Evolutionary conservation across 2,113 vertebrate genomes (phyloP).

Genomic region (Rhinolophus sinicus): DNA sequence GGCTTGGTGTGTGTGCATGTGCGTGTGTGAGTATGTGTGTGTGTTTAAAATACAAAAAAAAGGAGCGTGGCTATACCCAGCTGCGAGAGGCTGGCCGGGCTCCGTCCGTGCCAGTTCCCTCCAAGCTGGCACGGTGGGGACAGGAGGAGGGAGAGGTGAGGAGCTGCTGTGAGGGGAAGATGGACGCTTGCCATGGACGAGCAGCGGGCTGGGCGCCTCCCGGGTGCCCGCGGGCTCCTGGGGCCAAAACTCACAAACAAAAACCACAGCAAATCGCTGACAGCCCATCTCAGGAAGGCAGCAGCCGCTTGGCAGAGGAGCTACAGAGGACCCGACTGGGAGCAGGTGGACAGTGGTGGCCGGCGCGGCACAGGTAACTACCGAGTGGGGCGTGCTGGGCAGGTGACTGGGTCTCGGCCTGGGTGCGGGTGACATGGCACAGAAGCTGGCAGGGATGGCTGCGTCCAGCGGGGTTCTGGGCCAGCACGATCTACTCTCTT

Average conservation of each 20-base stretch:
- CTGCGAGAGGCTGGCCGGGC: constrained; percentile 81
- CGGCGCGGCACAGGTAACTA: constrained; percentile 54
- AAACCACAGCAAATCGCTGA: constrained; percentile 64
- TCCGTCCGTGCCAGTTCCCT: constrained; percentile 83
- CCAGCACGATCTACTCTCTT: background rate
- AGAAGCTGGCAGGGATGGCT: background rate
- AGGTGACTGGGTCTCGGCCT: background rate
- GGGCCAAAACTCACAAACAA: constrained; percentile 79
- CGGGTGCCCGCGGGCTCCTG: constrained; percentile 76
- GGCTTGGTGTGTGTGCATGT: constrained; percentile 52
- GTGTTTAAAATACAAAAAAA: constrained; percentile 53
- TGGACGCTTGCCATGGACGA: constrained; percentile 86
- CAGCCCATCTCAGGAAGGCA: constrained; percentile 55
- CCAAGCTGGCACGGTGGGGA: constrained; percentile 81
- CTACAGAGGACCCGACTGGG: constrained; percentile 72
- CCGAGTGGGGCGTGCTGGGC: background rate
- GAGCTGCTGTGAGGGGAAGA: constrained; percentile 69
- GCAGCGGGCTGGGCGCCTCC: constrained; percentile 68
- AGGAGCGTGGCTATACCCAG: constrained; percentile 74
- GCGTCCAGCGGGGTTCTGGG: background rate
- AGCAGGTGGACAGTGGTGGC: constrained; percentile 43
- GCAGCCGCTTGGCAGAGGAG: constrained; percentile 73
- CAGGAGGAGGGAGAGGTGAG: constrained; percentile 75
- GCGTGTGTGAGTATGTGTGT: background rate
- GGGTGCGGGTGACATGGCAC: background rate